Evolutionary conservation across 2,113 vertebrate species (phyloP).

Genomic region (Synodontis membranacea): DNA sequence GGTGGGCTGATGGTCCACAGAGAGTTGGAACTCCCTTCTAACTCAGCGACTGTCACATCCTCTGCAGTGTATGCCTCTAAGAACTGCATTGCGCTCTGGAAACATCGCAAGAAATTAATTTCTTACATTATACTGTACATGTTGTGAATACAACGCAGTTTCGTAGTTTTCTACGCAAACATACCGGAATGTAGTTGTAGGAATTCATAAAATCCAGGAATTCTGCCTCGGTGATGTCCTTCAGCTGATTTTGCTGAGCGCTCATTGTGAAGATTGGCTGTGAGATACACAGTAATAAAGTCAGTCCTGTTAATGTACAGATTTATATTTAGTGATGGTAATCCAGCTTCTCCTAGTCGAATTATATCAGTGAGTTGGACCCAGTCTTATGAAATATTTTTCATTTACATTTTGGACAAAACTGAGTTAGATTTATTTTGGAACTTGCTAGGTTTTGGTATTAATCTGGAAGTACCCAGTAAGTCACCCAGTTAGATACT

Average conservation of each 20-base stretch:
- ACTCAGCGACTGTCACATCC: conserved; percentile 83
- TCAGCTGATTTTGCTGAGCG: conserved; percentile 85
- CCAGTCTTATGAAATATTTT: too few relatives aligned
- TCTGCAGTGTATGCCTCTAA: conserved; percentile 82
- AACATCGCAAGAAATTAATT: not conserved
- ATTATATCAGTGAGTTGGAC: not conserved
- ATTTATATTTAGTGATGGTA: not conserved
- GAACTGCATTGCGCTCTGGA: conserved; percentile 84
- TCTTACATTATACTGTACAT: not conserved
- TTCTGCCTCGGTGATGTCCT: conserved; percentile 66
- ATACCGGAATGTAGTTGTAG: conserved; percentile 56
- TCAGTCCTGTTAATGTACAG: not conserved
- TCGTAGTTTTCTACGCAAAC: not conserved
- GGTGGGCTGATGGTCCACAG: conserved; percentile 91
- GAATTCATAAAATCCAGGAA: conserved; percentile 57
- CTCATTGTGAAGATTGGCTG: conserved; percentile 93
- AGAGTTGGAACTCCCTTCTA: conserved; percentile 88
- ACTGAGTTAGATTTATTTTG: too few relatives aligned
- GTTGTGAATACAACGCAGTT: not conserved
- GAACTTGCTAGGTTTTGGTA: too few relatives aligned
- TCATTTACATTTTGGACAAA: too few relatives aligned
- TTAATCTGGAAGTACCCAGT: too few relatives aligned
- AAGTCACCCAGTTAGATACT: too few relatives aligned
- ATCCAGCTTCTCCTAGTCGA: not conserved
- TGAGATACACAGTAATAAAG: conserved; percentile 24